phyloP scores from a whole-genome alignment of 2,797 vertebrate genomes.

The Anguilla obscura region DNA sequence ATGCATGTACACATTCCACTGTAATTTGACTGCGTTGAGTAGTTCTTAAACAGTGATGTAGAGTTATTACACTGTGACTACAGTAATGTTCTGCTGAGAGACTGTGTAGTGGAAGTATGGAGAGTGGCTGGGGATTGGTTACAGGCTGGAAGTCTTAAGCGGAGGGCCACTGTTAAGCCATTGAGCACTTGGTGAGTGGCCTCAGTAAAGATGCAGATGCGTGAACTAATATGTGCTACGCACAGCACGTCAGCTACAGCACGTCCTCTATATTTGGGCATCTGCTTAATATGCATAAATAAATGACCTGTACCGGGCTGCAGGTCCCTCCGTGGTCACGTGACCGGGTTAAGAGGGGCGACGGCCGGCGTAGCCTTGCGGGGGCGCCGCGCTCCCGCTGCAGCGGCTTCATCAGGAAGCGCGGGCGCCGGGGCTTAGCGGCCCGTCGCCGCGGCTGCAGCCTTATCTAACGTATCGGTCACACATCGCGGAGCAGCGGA shows the following conservation, averaged over 20 bases:
- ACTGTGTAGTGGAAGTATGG: neutral
- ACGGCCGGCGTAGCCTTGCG: neutral
- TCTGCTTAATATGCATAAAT: neutral
- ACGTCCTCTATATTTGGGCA: neutral
- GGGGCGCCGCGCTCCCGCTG: neutral
- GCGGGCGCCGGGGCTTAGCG: neutral
- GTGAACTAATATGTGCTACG: neutral
- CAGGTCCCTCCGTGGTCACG: neutral
- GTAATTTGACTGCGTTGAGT: neutral
- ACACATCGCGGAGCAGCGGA: neutral
- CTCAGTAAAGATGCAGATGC: conserved; percentile 1
- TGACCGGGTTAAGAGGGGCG: neutral
- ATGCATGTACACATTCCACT: neutral
- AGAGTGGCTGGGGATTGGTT: neutral
- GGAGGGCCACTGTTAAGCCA: neutral
- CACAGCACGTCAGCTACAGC: neutral
- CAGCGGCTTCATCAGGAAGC: neutral
- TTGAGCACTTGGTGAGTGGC: neutral
- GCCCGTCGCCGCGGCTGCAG: neutral
- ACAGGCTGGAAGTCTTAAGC: neutral
- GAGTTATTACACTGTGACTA: neutral
- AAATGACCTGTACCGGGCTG: neutral
- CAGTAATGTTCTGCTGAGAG: neutral
- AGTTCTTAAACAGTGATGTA: neutral
- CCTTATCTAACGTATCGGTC: conserved; percentile 16